Evolutionary conservation across 2,797 vertebrate species (phyloP).

Genomic region (Numenius phaeopus): DNA sequence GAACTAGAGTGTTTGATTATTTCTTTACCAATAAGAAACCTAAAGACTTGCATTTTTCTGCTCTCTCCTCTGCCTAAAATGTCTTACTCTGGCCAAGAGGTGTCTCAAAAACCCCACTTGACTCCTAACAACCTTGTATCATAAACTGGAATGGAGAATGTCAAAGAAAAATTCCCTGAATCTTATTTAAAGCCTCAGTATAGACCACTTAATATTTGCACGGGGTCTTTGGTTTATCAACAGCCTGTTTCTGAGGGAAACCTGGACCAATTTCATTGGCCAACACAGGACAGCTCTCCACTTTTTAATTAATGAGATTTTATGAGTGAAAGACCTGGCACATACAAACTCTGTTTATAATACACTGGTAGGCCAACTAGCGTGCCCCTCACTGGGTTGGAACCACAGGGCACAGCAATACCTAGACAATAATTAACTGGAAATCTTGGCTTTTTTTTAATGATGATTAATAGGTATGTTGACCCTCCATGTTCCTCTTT

Average conservation of each 20-base stretch:
- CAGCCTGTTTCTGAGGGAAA: neutral
- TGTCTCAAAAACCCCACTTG: neutral
- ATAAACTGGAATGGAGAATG: neutral
- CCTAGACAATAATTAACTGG: neutral
- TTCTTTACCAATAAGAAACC: neutral
- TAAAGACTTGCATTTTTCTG: neutral
- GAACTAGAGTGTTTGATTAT: neutral
- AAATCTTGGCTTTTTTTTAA: neutral
- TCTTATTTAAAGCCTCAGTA: neutral
- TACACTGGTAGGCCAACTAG: neutral
- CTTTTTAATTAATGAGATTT: neutral
- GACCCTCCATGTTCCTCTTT: neutral
- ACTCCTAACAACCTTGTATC: neutral
- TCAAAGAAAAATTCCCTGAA: neutral
- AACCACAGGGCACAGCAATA: neutral
- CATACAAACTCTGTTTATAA: neutral
- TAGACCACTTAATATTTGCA: neutral
- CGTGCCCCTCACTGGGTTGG: neutral
- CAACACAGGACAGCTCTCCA: neutral
- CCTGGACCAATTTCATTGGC: neutral
- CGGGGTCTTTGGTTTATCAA: neutral
- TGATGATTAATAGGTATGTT: neutral
- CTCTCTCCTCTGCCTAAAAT: neutral
- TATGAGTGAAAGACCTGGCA: neutral
- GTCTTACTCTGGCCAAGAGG: neutral